Evolutionary conservation across 2,113 vertebrate genomes (phyloP), one percentile per base, ranked within the genome.

Genomic region (Thomomys bottae): DNA sequence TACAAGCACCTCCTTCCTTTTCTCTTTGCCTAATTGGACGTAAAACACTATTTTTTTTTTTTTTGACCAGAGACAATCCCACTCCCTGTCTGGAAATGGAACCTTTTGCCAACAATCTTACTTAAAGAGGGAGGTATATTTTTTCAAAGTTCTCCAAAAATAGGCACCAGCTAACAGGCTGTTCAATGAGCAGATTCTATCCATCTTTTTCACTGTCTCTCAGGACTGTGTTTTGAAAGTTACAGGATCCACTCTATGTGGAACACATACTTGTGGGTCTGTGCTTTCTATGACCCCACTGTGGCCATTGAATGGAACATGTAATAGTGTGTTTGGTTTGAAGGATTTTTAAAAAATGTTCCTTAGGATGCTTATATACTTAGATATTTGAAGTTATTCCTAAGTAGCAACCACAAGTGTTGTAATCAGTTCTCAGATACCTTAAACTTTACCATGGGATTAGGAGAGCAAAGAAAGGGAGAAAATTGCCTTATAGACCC

Each of bases 211-310:
- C 24, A n/a, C 1, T 14, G 15, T 54, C 12, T 54, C 49, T 54
- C 12, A 54, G 49, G 14, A 4, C 49, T 54, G 49, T 24, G 26
- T 61, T 45, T 23, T 28, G 73, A 24, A 45, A 76, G 89, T 40
- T 34, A 5, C 7, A 30, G 0, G 0, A 36, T 12, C 38, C 4
- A 2, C 30, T 59, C 42, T 49, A 18, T 23, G 8, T 0, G 34
- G 54, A 24, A 15, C 12, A 12, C 6, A 0, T 21, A 32, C 32
- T 86, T 57, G n/a, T 2, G 6, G 24, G 1, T 73, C 54, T 26
- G 6, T 34, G 54, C 28, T 83, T 54, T 28, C 10, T 3, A 2
- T 2, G 54, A 82, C 17, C 61, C 28, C 78, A 42, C 4, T 17
- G 36, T 24, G 88, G 28, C 26, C 54, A 21, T 28, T 49, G 11